Conservation (phyloP, 1,140 invertebrate species). For the Hyposmocoma kahamanoa region DNA sequence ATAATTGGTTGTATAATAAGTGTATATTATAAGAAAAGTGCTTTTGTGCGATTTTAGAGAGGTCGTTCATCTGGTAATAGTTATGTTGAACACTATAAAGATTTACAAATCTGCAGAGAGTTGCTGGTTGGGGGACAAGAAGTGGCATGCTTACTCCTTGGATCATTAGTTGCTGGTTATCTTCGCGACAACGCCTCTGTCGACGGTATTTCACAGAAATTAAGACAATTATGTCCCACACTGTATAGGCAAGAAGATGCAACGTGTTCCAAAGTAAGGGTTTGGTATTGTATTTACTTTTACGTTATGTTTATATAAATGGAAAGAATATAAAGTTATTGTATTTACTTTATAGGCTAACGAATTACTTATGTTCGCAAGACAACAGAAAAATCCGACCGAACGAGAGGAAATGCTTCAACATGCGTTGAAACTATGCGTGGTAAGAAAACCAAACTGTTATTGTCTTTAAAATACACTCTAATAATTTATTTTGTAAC, state of each 20-base stretch:
- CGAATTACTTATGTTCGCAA: conserved; percentile 89
- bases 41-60: too few relatives aligned
- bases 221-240: conserved; percentile 94
- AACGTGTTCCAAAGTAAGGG: conserved; percentile 88
- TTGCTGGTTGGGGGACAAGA: conserved; percentile 89
- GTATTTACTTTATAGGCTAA: conserved; percentile 79
- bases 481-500: too few relatives aligned
- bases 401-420: conserved; percentile 81
- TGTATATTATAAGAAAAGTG: too few relatives aligned
- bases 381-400: conserved; percentile 80
- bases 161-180: conserved; percentile 88
- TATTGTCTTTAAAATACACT: too few relatives aligned
- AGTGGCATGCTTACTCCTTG: conserved; percentile 83
- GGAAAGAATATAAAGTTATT: not conserved
- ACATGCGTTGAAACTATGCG: conserved; percentile 89
- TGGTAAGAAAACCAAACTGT: conserved; percentile 75
- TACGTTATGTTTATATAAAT: not conserved
- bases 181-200: conserved; percentile 96
- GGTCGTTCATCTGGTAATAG: too few relatives aligned
- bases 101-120: too few relatives aligned
- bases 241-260: conserved; percentile 97
- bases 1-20: too few relatives aligned
- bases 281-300: not conserved
- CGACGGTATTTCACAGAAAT: conserved; percentile 89
- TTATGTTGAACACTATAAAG: too few relatives aligned